A percentile compares a stretch with the other conserved stretches of the same genome.
Evolutionary conservation across 2,113 vertebrate species (phyloP).

Genomic region (Gopherus evgoodei): DNA sequence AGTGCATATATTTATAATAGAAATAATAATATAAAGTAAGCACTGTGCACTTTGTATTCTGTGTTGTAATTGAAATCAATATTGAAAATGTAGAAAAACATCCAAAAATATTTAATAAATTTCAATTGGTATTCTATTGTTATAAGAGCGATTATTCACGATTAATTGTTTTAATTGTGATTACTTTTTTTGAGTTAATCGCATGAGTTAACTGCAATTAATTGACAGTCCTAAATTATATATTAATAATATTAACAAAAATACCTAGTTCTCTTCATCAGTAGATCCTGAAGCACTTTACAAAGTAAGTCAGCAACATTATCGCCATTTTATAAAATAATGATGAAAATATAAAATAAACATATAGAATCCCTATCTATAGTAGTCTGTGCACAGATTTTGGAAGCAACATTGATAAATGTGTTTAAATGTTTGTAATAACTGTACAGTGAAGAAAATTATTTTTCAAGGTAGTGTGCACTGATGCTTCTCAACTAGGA

Average conservation of each 20-base stretch:
- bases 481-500: background rate
- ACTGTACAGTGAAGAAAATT: background rate
- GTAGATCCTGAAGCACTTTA: background rate
- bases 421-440: background rate
- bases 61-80: too few relatives aligned
- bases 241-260: background rate
- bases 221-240: background rate
- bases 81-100: too few relatives aligned
- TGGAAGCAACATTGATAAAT: background rate
- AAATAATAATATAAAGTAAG: too few relatives aligned
- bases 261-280: background rate
- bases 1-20: too few relatives aligned
- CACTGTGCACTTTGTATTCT: too few relatives aligned
- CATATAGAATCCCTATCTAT: background rate
- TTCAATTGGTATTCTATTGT: too few relatives aligned
- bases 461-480: fast-evolving
- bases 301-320: background rate
- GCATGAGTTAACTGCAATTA: too few relatives aligned
- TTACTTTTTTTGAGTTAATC: too few relatives aligned
- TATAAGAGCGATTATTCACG: too few relatives aligned
- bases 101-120: too few relatives aligned
- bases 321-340: background rate
- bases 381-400: background rate
- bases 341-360: background rate
- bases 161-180: too few relatives aligned